phyloP scores from a whole-genome alignment of 2,888 invertebrate genomes.

The Phasia obesa region DNA sequence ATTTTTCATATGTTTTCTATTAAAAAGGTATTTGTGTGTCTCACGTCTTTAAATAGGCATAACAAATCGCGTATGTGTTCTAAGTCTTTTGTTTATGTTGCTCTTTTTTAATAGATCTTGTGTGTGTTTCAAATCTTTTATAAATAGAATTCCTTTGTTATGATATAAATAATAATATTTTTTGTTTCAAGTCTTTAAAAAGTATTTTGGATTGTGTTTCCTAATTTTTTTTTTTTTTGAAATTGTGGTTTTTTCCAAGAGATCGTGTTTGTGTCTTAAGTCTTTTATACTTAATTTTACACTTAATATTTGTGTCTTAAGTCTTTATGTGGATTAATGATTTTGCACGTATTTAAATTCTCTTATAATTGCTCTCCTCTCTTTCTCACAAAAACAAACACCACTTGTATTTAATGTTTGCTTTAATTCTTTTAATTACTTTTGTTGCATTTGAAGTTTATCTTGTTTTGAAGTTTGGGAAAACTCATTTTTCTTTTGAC shows the following conservation, averaged over 20 bases:
- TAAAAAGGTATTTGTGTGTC: no score
- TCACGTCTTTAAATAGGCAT: neutral
- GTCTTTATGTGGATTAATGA: neutral
- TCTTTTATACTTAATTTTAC: neutral
- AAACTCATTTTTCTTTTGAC: neutral
- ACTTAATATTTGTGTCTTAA: neutral
- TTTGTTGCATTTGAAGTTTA: neutral
- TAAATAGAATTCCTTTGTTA: no score
- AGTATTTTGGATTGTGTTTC: no score
- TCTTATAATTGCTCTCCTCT: no score
- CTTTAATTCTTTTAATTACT: neutral
- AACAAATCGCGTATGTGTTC: neutral
- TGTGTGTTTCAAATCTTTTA: constrained; percentile 32
- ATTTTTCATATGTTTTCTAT: no score
- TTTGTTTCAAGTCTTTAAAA: constrained; percentile 28
- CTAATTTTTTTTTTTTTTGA: no score
- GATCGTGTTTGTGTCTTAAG: constrained; percentile 15
- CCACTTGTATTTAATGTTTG: no score
- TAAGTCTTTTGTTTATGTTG: neutral
- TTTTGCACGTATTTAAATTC: no score
- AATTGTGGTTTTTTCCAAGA: no score
- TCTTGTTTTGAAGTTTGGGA: neutral
- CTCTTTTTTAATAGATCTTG: neutral
- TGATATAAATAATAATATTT: no score
- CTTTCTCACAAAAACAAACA: no score